phyloP scores from a whole-genome alignment of 2,888 invertebrate genomes.

The Lysandra coridon region DNA sequence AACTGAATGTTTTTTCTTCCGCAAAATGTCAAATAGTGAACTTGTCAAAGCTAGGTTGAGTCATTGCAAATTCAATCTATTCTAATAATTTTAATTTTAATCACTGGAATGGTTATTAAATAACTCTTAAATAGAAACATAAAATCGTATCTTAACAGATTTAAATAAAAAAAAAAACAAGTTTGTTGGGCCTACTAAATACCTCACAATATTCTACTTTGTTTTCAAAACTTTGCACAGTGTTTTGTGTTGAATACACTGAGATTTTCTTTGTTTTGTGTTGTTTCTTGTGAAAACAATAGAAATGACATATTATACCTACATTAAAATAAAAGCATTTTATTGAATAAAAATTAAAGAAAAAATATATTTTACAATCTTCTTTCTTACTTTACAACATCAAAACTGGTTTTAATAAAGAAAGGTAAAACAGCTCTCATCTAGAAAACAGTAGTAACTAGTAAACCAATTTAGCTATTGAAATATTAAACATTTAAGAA shows the following conservation, averaged over 20 bases:
- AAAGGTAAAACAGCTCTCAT: not conserved
- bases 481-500: not conserved
- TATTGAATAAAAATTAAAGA: not conserved
- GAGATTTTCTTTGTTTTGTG: slow-evolving; percentile 5
- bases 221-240: not conserved
- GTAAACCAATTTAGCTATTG: not conserved
- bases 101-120: not conserved
- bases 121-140: not conserved
- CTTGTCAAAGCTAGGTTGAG: slow-evolving; percentile 79
- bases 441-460: not conserved
- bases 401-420: slow-evolving; percentile 10
- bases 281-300: slow-evolving; percentile 1
- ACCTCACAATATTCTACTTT: not conserved
- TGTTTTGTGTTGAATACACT: not conserved
- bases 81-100: slow-evolving; percentile 35
- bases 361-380: not conserved
- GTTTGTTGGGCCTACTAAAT: not conserved
- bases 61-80: slow-evolving; percentile 67
- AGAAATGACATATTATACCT: not conserved
- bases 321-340: not conserved
- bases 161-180: not conserved
- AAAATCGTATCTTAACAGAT: slow-evolving; percentile 6
- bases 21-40: slow-evolving; percentile 76
- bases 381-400: not conserved
- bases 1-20: slow-evolving; percentile 68